These are phyloP conservation scores for Corythornis vintsioides DNA, from an alignment of 2,113 vertebrate species.

Conservation along the genomic window DNA sequence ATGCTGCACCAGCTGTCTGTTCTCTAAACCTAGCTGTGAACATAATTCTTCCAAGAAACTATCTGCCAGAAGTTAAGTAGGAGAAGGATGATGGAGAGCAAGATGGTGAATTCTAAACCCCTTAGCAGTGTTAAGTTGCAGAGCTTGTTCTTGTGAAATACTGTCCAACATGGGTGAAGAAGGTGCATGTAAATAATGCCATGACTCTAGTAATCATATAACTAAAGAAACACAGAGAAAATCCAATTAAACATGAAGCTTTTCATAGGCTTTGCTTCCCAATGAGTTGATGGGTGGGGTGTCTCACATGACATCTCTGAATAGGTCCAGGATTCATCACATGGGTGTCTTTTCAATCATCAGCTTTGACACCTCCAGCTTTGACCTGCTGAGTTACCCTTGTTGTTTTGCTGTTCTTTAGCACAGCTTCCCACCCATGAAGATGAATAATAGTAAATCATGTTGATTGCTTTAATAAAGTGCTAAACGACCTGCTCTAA, in stretches of 20 bases:
- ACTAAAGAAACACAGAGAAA: not conserved
- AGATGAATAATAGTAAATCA: not conserved
- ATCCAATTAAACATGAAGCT: not conserved
- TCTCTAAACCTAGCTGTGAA: constrained; percentile 44
- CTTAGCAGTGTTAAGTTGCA: not conserved
- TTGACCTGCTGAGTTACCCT: not conserved
- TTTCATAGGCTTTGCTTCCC: not conserved
- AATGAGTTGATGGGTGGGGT: not conserved
- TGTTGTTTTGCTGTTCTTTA: not conserved
- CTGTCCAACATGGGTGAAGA: not conserved
- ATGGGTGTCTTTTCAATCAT: not conserved
- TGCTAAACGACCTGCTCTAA: not conserved
- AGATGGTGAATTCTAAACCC: not conserved
- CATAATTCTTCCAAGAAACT: constrained; percentile 52
- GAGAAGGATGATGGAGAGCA: not conserved
- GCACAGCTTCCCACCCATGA: not conserved
- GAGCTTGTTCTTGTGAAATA: not conserved
- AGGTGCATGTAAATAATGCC: not conserved
- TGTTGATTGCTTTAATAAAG: not conserved
- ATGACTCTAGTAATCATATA: not conserved
- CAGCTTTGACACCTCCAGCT: not conserved
- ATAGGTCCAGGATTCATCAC: not conserved
- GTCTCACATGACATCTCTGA: not conserved
- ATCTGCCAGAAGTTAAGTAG: not conserved
- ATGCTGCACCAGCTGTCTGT: constrained; percentile 23